Evolutionary conservation across 1,140 invertebrate genomes (phyloP), one percentile per base, ranked within the genome.

Genomic region (Orius insidiosus): DNA sequence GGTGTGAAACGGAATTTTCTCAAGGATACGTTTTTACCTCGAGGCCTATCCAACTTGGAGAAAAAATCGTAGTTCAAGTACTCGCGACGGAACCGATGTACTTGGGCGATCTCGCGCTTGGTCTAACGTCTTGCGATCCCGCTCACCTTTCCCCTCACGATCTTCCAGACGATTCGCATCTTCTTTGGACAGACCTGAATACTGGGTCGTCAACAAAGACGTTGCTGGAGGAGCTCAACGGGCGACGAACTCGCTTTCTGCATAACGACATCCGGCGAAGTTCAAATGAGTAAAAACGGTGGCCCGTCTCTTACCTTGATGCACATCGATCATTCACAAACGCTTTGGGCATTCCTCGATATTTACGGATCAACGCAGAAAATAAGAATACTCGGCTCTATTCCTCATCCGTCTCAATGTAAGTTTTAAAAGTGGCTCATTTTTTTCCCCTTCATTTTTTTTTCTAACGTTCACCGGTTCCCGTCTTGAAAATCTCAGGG

Each of bases 141-240:
- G 67, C 73, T 0, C 71, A 68, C 6, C 56, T 97, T 6, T 67
- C 75, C 32, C 63, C 71, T 0, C 67, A 69, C 9, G 85, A 88
- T 54, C 64, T 97, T 6, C 94, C 94, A 0, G 88, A 94, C 54
- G 90, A 97, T 64, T 81, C 87, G 0, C 89, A 97, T 56, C 71
- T 84, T 16, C 65, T 98, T 61, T 97, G 2, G 93, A 98, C 60
- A 68, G 93, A n/a, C 84, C 81, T 0, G 92, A 98, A 57, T 97
- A 97, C 60, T 97, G 92, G 92, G 88, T 96, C 1, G 85, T 97
- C 0, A 82, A 83, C 53, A 85, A 93, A 55, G 87, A 96, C 59
- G 85, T 95, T 2, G 87, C 85, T 0, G 76, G 79, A 19, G 77
- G 71, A 9, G 19, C 49, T 0, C 70, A 83, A 49, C 71, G 79